Conservation (phyloP, 2,797 vertebrate species). For the Acanthiza pusilla region DNA sequence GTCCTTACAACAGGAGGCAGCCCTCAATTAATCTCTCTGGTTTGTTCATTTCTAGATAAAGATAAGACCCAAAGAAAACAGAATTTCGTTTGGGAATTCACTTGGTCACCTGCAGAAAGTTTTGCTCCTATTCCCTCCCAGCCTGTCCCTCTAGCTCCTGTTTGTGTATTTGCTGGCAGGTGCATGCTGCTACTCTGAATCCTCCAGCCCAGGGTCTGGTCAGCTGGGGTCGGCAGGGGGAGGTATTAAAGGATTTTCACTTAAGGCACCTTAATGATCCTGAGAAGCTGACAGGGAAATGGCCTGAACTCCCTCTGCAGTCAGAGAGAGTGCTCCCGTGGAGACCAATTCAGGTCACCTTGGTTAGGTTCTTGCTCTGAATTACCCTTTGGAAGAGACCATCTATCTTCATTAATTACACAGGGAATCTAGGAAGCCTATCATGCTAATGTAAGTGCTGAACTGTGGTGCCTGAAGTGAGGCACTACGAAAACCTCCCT, state of each 20-base stretch:
- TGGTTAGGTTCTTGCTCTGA: neutral
- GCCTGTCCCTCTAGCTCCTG: neutral
- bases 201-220: neutral
- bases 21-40: neutral
- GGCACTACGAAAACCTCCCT: neutral
- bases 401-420: neutral
- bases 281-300: neutral
- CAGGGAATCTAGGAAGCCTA: neutral
- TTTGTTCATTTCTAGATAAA: neutral
- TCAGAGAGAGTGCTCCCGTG: neutral
- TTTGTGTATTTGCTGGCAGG: neutral
- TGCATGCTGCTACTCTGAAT: neutral
- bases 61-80: neutral
- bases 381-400: neutral
- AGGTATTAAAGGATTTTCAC: neutral
- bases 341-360: conserved; percentile 29
- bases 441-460: neutral
- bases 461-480: neutral
- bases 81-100: neutral
- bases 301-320: neutral
- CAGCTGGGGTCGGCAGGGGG: neutral
- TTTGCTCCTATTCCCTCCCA: neutral
- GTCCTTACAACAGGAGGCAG: neutral
- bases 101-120: neutral
- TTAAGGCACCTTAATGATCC: neutral